Base-by-base conservation (phyloP, 2,888 invertebrate genomes). In the Clistopyga incitator region DNA sequence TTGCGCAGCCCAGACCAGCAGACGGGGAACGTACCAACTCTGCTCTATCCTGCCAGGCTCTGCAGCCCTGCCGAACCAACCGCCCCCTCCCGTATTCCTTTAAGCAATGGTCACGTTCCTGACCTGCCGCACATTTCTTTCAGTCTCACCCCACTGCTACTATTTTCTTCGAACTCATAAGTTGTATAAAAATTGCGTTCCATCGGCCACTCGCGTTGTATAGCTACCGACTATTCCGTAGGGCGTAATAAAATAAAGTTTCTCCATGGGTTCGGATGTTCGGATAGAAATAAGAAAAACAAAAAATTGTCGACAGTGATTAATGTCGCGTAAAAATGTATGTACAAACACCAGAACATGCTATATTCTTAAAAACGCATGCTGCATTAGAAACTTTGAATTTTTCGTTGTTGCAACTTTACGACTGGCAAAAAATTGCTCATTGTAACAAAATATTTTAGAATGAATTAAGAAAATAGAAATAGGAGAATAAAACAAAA, bases 91-190 rank as follows among this genome's bases (percentile, higher is more conserved):
- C 52, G 45, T 52, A 68, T 29, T 52, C 72, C 25, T 42, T 72
- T 67, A 38, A 34, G 64, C 50, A 65, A 78, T 54, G 78, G 79
- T 81, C 85, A 85, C 85, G 85, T 85, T 82, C 68, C 77, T 78
- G 84, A 79, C 84, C 80, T 68, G 75, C 81, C 75, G 29, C 29
- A 84, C 81, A 81, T 81, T 81, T 84, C 81, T 81, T 75, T 59
- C 70, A 18, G 34, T 61, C 70, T 45, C n/a, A 34, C 38, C 67
- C 67, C 61, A n/a, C 18, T 20, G 45, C 18, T 29, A 18, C 34
- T 79, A 59, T 71, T 79, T 67, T 65, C 71, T 71, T 29, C 67
- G 52, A 75, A 79, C 74, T 78, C 67, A 61, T 76, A 81, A 81
- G 75, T 84, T 78, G 72, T 20, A 81, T 67, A 75, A 81, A 84